Percentiles rank a stretch among this genome's conserved stretches.
phyloP scores from a whole-genome alignment of 1,140 invertebrate genomes.

The Hyles vespertilio region DNA sequence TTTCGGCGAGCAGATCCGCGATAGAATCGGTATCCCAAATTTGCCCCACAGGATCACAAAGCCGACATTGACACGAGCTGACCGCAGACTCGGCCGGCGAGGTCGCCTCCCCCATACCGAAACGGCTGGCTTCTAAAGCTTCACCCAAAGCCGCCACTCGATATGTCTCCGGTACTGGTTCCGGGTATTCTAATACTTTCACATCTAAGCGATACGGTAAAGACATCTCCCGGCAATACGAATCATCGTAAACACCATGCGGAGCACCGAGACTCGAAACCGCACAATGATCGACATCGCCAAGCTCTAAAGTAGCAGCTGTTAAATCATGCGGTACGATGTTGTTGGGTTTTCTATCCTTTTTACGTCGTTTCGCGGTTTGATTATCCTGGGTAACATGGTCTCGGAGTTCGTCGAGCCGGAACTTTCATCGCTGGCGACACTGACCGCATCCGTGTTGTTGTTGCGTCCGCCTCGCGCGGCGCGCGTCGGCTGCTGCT shows the following conservation, averaged over 20 bases:
- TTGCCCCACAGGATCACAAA: constrained; percentile 85
- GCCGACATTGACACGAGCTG: constrained; percentile 85
- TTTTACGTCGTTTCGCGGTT: constrained; percentile 91
- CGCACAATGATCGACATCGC: constrained; percentile 53
- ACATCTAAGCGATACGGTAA: constrained; percentile 61
- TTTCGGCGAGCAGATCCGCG: constrained; percentile 60
- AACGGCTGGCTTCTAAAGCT: constrained; percentile 67
- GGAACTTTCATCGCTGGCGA: constrained; percentile 86
- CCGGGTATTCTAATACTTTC: constrained; percentile 63
- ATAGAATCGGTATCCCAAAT: constrained; percentile 84
- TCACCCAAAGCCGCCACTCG: constrained; percentile 62
- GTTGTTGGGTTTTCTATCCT: constrained; percentile 85
- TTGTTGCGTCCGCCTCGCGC: constrained; percentile 58
- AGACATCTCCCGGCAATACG: constrained; percentile 59
- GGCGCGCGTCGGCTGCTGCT: constrained; percentile 53
- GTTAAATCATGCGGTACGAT: constrained; percentile 62
- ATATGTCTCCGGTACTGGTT: constrained; percentile 56
- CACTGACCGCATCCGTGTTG: constrained; percentile 81
- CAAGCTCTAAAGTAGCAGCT: constrained; percentile 44
- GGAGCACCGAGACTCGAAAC: constrained; percentile 48
- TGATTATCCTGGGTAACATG: constrained; percentile 90
- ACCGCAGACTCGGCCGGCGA: constrained; percentile 68
- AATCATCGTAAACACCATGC: constrained; percentile 62
- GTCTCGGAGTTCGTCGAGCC: constrained; percentile 83
- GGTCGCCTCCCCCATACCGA: constrained; percentile 57